Conservation (phyloP, 2,113 vertebrate genomes). For the Eulacestoma nigropectus region DNA sequence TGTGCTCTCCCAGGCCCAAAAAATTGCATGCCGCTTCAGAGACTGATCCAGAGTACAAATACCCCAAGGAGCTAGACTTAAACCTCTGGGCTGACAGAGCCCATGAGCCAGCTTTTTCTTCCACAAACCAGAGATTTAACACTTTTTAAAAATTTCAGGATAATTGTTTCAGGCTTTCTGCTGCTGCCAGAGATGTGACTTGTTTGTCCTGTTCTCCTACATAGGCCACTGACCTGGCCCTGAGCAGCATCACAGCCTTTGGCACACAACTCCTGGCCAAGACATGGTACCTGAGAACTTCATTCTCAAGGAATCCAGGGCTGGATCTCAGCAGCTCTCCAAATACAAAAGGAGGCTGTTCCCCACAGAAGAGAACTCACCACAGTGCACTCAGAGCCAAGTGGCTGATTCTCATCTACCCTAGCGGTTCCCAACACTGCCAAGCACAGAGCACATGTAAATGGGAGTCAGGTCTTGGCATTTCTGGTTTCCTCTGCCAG, state of each 20-base stretch:
- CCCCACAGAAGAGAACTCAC: not conserved
- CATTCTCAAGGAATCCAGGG: not conserved
- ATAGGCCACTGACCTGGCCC: not conserved
- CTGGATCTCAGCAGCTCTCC: not conserved
- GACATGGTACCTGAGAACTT: not conserved
- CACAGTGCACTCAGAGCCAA: not conserved
- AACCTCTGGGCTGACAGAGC: not conserved
- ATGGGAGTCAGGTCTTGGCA: not conserved
- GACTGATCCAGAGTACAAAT: not conserved
- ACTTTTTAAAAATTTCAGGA: not conserved
- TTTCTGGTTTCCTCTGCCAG: not conserved
- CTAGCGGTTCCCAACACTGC: not conserved
- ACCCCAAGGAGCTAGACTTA: not conserved
- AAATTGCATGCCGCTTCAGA: not conserved
- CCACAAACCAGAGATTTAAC: not conserved
- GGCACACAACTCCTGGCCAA: fast-evolving
- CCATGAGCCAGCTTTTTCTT: not conserved
- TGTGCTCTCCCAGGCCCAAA: not conserved
- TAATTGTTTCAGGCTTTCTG: not conserved
- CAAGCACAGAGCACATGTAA: not conserved
- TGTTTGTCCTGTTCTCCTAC: not conserved
- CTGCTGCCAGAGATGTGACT: not conserved
- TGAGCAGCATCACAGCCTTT: not conserved
- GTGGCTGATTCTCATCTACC: not conserved
- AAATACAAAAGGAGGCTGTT: not conserved